Evolutionary conservation across 1,140 invertebrate species (phyloP).

Genomic region (Whitmania pigra): DNA sequence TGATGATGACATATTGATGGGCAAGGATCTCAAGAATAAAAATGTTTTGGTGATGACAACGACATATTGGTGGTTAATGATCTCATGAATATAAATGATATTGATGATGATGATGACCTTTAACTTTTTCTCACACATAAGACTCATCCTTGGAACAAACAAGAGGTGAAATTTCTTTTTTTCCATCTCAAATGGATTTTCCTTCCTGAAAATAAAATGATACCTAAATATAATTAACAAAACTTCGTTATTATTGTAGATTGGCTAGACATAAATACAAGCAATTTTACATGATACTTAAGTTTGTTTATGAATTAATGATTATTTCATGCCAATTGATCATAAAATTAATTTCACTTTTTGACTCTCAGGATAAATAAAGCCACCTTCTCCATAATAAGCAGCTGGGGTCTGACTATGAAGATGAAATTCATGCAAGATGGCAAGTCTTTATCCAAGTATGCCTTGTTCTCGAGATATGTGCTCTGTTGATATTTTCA

Average conservation of each 20-base stretch:
- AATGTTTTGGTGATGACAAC: no score
- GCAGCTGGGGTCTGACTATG: conserved; percentile 65
- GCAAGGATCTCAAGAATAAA: no score
- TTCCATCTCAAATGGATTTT: conserved; percentile 35
- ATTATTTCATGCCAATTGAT: no score
- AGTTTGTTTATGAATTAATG: no score
- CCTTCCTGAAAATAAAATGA: conserved; percentile 36
- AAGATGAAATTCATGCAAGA: conserved; percentile 71
- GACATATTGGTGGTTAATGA: no score
- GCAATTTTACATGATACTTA: no score
- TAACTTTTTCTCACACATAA: conserved; percentile 68
- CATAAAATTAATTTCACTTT: conserved; percentile 43
- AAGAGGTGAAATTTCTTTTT: conserved; percentile 55
- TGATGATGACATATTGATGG: no score
- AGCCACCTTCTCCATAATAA: conserved; percentile 71
- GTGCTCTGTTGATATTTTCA: conserved; percentile 46
- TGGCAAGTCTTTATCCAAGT: conserved; percentile 53
- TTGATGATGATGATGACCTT: conserved; percentile 37
- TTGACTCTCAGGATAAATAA: conserved; percentile 54
- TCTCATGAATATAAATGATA: not conserved
- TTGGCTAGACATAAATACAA: no score
- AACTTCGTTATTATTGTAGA: no score
- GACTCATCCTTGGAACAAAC: conserved; percentile 74
- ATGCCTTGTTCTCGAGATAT: conserved; percentile 64
- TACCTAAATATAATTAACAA: no score